These are phyloP conservation scores for Pipistrellus pipistrellus DNA, from an alignment of 2,797 vertebrate species.

Conservation along the genomic window DNA sequence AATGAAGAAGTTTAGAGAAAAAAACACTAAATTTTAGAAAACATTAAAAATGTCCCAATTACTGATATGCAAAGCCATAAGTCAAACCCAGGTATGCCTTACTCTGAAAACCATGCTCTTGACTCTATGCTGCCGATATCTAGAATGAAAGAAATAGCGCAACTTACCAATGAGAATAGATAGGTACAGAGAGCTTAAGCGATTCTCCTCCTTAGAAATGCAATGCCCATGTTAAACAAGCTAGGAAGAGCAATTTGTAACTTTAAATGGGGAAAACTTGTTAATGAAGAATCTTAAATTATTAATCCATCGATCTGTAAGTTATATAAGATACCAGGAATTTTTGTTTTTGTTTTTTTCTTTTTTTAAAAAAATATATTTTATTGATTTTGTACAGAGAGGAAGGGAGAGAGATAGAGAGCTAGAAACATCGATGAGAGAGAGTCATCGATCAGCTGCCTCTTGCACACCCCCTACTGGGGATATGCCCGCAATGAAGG, in stretches of 20 bases:
- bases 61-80: not conserved
- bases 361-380: too few species aligned
- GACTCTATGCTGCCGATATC: not conserved
- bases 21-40: slow-evolving; percentile 40
- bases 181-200: not conserved
- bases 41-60: not conserved
- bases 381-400: too few species aligned
- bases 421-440: too few species aligned
- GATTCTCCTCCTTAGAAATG: slow-evolving; percentile 12
- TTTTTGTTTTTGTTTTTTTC: too few species aligned
- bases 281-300: slow-evolving; percentile 59
- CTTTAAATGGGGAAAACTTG: slow-evolving; percentile 59
- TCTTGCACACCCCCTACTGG: too few species aligned
- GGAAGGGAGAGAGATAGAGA: too few species aligned
- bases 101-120: not conserved
- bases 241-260: slow-evolving; percentile 13
- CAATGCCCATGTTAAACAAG: slow-evolving; percentile 7
- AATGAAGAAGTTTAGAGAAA: not conserved
- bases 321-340: slow-evolving; percentile 58
- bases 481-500: too few species aligned
- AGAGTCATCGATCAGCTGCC: too few species aligned
- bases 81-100: not conserved
- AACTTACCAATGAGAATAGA: not conserved
- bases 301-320: slow-evolving; percentile 53
- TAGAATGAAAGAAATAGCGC: not conserved